These are phyloP conservation scores for Turnix velox DNA, from an alignment of 2,113 vertebrate genomes.

Conservation along the genomic window DNA sequence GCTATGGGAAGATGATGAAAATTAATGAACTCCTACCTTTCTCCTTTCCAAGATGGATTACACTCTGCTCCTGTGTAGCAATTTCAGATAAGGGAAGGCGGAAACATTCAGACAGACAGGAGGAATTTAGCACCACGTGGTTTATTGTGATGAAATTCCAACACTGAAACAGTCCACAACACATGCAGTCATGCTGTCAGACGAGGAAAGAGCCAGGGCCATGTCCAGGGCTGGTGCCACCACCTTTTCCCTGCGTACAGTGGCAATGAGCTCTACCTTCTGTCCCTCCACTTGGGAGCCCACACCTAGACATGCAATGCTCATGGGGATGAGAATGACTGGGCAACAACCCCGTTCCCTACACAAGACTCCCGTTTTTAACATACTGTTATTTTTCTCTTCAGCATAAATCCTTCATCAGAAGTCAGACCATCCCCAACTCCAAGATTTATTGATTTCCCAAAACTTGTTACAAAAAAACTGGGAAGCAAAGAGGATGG, in stretches of 20 bases:
- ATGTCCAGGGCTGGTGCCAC: neutral
- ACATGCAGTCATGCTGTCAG: accelerated
- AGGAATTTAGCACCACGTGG: neutral
- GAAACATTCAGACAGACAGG: accelerated
- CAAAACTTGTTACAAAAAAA: neutral
- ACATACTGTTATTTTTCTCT: neutral
- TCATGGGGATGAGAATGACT: accelerated
- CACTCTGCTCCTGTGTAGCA: neutral
- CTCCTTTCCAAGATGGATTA: neutral
- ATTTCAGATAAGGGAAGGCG: neutral
- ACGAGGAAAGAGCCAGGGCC: neutral
- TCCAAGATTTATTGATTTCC: neutral
- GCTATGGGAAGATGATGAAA: neutral
- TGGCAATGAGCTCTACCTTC: neutral
- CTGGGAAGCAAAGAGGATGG: neutral
- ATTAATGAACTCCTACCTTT: neutral
- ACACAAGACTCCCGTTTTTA: accelerated
- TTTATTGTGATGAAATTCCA: neutral
- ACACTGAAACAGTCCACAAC: neutral
- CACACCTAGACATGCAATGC: accelerated
- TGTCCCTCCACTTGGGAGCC: neutral
- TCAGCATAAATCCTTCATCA: neutral
- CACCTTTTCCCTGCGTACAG: neutral
- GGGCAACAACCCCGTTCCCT: neutral
- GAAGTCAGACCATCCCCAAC: neutral